Evolutionary conservation across 1,140 invertebrate species (phyloP).

Genomic region (Myzus persicae): DNA sequence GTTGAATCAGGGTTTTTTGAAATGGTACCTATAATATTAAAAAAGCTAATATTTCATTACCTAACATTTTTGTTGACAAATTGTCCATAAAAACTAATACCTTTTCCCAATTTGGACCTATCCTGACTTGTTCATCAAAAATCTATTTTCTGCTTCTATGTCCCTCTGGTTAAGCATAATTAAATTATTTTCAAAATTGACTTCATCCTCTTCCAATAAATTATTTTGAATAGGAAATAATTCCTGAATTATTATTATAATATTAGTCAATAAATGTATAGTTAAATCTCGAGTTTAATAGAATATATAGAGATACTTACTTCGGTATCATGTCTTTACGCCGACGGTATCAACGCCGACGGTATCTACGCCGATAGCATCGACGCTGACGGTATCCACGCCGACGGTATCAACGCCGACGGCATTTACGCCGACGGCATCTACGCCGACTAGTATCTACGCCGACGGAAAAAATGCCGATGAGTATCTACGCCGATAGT

Average conservation of each 20-base stretch:
- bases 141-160: background rate
- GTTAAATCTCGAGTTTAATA: background rate
- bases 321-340: too few species aligned
- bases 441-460: too few species aligned
- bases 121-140: background rate
- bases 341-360: too few species aligned
- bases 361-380: too few species aligned
- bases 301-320: background rate
- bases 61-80: background rate
- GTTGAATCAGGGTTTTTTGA: background rate
- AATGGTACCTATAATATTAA: background rate
- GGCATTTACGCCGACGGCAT: too few species aligned
- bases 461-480: too few species aligned
- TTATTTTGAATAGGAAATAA: background rate
- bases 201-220: background rate
- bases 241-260: conserved; percentile 12
- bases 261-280: background rate
- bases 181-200: background rate
- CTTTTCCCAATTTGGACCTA: background rate
- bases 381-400: too few species aligned
- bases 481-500: too few species aligned
- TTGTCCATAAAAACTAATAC: background rate
- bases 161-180: background rate
- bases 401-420: too few species aligned
- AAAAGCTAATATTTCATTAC: background rate